Percentiles rank a stretch among this genome's conserved stretches.
These are phyloP conservation scores for Megalonaias nervosa DNA, from an alignment of 1,140 invertebrate species.

Conservation along the genomic window DNA sequence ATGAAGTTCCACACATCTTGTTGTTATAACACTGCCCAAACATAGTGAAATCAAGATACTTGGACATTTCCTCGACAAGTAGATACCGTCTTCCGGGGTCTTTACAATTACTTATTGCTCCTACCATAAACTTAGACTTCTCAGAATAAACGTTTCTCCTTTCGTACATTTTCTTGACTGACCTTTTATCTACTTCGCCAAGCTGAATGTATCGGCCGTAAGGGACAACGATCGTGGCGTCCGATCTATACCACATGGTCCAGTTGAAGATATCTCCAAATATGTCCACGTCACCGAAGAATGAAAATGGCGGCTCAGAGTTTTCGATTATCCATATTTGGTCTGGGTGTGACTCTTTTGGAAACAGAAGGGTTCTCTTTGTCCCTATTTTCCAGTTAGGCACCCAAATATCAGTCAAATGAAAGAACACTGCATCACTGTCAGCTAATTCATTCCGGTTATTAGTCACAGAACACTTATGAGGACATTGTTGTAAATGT, in stretches of 20 bases:
- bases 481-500: slow-evolving; percentile 7
- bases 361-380: slow-evolving; percentile 30
- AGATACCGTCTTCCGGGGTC: slow-evolving; percentile 74
- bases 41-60: slow-evolving; percentile 76
- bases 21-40: slow-evolving; percentile 75
- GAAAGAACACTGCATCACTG: slow-evolving; percentile 61
- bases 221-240: slow-evolving; percentile 47
- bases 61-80: slow-evolving; percentile 74
- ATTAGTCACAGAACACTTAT: slow-evolving; percentile 49
- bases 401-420: slow-evolving; percentile 43
- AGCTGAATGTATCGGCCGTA: slow-evolving; percentile 38
- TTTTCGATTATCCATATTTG: slow-evolving; percentile 57
- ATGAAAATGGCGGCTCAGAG: slow-evolving; percentile 50
- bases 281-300: slow-evolving; percentile 34
- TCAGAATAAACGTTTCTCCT: slow-evolving; percentile 23
- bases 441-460: slow-evolving; percentile 40
- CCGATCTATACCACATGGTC: slow-evolving; percentile 55
- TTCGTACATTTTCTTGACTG: slow-evolving; percentile 2
- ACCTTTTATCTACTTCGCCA: slow-evolving; percentile 22
- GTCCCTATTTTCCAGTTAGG: slow-evolving; percentile 25
- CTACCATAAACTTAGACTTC: slow-evolving; percentile 70
- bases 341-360: slow-evolving; percentile 34
- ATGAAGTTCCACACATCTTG: slow-evolving; percentile 46
- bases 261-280: slow-evolving; percentile 55
- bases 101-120: slow-evolving; percentile 79